Evolutionary conservation across 2,797 vertebrate genomes (phyloP).

Genomic region (Neosalanx taihuensis): DNA sequence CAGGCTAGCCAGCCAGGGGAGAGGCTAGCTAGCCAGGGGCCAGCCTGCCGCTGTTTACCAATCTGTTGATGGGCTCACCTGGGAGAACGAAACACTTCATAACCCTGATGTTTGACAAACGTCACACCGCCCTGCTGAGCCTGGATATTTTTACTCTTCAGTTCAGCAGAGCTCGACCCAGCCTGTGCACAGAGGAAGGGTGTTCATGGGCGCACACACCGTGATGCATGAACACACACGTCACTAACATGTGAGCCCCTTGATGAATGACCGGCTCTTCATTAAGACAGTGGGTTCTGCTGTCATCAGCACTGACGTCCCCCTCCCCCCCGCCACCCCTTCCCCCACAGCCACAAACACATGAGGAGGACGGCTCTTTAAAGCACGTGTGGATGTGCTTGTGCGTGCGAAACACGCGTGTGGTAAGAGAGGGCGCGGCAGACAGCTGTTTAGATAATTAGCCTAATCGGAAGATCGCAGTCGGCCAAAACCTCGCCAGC

Average conservation of each 20-base stretch:
- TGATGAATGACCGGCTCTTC: background rate
- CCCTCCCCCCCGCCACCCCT: conserved; percentile 31
- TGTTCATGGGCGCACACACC: background rate
- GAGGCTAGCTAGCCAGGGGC: conserved; percentile 10
- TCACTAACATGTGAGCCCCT: background rate
- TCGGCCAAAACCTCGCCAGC: conserved; percentile 51
- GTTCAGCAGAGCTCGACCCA: too few species aligned
- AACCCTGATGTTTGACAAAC: background rate
- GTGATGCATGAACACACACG: conserved; percentile 1
- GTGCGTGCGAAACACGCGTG: conserved; percentile 20
- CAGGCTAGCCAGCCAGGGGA: conserved; percentile 12
- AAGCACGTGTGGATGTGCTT: conserved; percentile 1
- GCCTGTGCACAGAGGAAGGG: background rate
- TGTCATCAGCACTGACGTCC: conserved; percentile 15
- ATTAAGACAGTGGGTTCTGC: conserved; percentile 16
- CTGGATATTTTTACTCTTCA: too few species aligned
- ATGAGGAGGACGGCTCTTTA: background rate
- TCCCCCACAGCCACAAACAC: background rate
- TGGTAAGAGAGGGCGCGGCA: conserved; percentile 37
- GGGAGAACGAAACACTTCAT: conserved; percentile 12
- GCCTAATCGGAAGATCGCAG: conserved; percentile 67
- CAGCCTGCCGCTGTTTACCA: background rate
- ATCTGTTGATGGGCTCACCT: background rate
- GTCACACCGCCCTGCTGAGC: background rate
- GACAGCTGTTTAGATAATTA: conserved; percentile 72